Conservation (phyloP, 2,113 vertebrate species). For the Oreotragus oreotragus region DNA sequence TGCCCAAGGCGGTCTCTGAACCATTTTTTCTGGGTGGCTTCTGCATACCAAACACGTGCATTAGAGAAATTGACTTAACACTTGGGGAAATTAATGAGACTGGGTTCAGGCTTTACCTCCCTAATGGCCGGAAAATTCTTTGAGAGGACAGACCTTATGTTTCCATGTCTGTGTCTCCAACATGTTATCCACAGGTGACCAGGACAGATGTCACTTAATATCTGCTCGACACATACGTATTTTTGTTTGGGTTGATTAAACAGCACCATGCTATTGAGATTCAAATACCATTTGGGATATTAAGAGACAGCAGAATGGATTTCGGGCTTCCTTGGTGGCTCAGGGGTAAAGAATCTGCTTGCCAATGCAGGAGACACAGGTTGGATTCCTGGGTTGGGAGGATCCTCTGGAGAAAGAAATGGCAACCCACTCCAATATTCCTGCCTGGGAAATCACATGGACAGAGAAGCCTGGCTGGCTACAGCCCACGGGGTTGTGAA, state of each 20-base stretch:
- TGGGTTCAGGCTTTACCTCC: neutral
- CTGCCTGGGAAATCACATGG: neutral
- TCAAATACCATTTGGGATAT: neutral
- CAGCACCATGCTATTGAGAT: neutral
- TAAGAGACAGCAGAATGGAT: neutral
- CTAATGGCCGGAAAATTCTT: neutral
- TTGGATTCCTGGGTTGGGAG: neutral
- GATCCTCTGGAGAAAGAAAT: neutral
- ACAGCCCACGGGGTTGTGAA: neutral
- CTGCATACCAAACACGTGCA: accelerated
- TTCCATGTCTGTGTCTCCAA: neutral
- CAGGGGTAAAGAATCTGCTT: neutral
- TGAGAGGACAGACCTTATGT: neutral
- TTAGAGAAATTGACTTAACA: neutral
- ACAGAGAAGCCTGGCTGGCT: neutral
- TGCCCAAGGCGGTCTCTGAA: neutral
- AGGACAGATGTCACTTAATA: neutral
- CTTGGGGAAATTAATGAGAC: neutral
- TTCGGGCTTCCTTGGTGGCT: neutral
- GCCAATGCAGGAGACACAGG: neutral
- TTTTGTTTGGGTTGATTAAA: neutral
- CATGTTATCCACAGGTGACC: neutral
- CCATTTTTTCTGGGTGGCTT: neutral
- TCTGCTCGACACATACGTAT: neutral
- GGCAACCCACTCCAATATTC: neutral